Evolutionary conservation across 2,888 invertebrate genomes (phyloP), one percentile per base, ranked within the genome.

Genomic region (Tridacna crocea): DNA sequence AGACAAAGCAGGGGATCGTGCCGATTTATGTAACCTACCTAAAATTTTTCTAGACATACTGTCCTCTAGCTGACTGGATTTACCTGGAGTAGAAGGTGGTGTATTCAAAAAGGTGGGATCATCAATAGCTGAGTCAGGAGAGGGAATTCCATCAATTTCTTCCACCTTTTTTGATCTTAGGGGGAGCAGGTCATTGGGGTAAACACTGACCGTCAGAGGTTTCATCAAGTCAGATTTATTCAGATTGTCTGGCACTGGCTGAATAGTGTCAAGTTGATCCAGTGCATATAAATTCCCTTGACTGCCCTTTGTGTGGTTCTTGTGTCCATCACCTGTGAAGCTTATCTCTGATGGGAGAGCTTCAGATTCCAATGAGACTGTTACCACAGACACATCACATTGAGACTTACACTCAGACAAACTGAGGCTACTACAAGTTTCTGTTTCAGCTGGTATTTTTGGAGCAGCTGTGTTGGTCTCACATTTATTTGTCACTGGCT

Each of bases 341-440:
- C 51, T 75, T 19, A 75, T 65, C n/a, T 75, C 75, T 11, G 87
- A 77, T 13, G 77, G 22, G 26, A 84, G 72, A 4, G 87, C 87
- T 58, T 89, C 90, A 19, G 88, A 88, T 72, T 90, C 91, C 10
- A 90, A 91, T 0, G 88, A 88, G 24, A 79, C 77, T 8, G 87
- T 83, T 51, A 90, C 82, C 24, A 90, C 68, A 58, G 84, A 90
- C 22, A 90, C 88, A 79, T 90, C 90, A 68, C 47, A 46, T 15
- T 36, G 36, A 36, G 8, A 36, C 36, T 36, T 36, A 8, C 36
- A 2, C 36, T 2, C 36, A 4, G 36, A 8, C 36, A 36, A 36
- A 36, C 36, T 36, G 36, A 4, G 36, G 36, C 3, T 36, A 36
- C 8, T 36, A 36, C 36, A 4, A 4, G 3, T 36, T 36, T 36